Evolutionary conservation across 1,140 invertebrate genomes (phyloP).

Genomic region (Drosophila yakuba): DNA sequence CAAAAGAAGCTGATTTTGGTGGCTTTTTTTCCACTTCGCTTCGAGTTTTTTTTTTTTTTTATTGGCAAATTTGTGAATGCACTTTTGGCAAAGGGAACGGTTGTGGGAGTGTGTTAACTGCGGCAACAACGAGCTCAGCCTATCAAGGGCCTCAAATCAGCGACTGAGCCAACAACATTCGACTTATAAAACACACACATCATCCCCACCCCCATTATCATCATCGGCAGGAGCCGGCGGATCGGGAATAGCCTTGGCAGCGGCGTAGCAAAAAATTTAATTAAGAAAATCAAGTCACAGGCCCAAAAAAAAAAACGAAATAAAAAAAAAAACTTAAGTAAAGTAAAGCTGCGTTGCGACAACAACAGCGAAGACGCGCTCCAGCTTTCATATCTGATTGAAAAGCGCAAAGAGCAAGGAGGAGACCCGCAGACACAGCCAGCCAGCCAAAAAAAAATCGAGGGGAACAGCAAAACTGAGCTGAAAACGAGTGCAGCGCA

Average conservation of each 20-base stretch:
- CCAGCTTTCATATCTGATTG: slow-evolving; percentile 81
- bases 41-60: neutral
- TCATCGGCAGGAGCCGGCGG: slow-evolving; percentile 45
- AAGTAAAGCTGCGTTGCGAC: slow-evolving; percentile 55
- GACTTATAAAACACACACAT: slow-evolving; percentile 81
- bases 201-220: slow-evolving; percentile 70
- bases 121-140: slow-evolving; percentile 60
- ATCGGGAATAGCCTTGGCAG: slow-evolving; percentile 65
- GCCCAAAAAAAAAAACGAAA: slow-evolving; percentile 53
- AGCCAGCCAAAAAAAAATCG: slow-evolving; percentile 20
- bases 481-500: slow-evolving; percentile 66
- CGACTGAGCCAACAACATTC: slow-evolving; percentile 64
- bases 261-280: slow-evolving; percentile 80
- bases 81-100: slow-evolving; percentile 29
- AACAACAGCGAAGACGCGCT: slow-evolving; percentile 75
- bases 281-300: slow-evolving; percentile 81
- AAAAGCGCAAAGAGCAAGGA: slow-evolving; percentile 66
- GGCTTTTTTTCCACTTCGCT: neutral
- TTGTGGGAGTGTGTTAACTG: slow-evolving; percentile 79
- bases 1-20: slow-evolving; percentile 38
- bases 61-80: slow-evolving; percentile 22
- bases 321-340: slow-evolving; percentile 6
- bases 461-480: slow-evolving; percentile 49
- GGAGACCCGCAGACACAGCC: slow-evolving; percentile 46
- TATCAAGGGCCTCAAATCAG: slow-evolving; percentile 71